Evolutionary conservation across 1,140 invertebrate genomes (phyloP).

Genomic region (Cardiocondyla obscurior): DNA sequence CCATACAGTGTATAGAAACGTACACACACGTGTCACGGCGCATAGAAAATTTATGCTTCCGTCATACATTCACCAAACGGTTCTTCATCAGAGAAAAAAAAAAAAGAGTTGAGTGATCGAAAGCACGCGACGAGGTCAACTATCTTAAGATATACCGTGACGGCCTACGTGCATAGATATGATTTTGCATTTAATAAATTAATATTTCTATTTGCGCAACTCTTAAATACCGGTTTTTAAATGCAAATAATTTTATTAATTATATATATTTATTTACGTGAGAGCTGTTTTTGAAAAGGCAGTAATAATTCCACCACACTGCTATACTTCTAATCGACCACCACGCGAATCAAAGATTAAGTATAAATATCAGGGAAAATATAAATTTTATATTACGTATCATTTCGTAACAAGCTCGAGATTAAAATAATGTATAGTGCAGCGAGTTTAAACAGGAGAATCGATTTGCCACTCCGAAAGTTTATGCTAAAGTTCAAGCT

Average conservation of each 20-base stretch:
- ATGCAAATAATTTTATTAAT: background rate
- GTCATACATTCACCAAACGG: constrained; percentile 4
- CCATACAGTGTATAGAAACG: too few species aligned
- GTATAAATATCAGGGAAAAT: background rate
- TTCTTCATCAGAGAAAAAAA: constrained; percentile 30
- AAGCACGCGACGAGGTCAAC: background rate
- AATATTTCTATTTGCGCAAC: background rate
- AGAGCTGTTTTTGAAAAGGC: background rate
- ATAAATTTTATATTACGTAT: background rate
- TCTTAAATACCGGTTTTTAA: background rate
- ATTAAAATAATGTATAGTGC: constrained; percentile 4
- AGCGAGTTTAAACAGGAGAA: constrained; percentile 33
- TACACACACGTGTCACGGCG: background rate
- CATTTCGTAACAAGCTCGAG: background rate
- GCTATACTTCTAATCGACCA: too few species aligned
- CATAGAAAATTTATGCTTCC: constrained; percentile 42
- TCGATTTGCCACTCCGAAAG: constrained; percentile 39
- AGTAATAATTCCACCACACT: too few species aligned
- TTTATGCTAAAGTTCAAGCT: constrained; percentile 46
- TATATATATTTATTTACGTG: background rate
- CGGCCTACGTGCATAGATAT: background rate
- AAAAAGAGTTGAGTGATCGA: background rate
- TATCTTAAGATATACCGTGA: constrained; percentile 10
- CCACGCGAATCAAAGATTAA: background rate
- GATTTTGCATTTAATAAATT: background rate